Conservation (phyloP, 2,113 vertebrate species). For the Pygoscelis antarcticus region DNA sequence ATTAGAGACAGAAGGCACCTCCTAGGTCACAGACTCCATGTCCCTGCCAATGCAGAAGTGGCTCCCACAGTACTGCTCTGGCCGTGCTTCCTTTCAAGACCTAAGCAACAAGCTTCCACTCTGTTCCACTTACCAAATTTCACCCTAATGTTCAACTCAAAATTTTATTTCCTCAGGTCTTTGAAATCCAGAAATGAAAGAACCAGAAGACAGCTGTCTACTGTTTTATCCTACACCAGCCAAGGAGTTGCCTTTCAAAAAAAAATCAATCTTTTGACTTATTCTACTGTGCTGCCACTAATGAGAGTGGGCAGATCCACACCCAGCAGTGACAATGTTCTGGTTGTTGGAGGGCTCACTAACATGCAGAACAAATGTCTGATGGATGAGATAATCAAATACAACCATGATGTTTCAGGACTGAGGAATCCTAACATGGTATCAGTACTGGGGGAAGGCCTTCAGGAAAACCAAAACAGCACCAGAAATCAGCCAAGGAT, state of each 20-base stretch:
- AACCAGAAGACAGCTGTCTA: background rate
- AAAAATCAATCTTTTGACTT: background rate
- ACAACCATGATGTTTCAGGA: background rate
- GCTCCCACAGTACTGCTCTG: background rate
- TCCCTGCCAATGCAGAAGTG: background rate
- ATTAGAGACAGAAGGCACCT: background rate
- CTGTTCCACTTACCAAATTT: background rate
- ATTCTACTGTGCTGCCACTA: background rate
- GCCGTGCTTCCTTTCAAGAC: background rate
- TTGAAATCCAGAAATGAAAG: background rate
- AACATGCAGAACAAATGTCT: background rate
- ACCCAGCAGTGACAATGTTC: background rate
- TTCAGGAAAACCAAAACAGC: background rate
- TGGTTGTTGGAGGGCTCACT: background rate
- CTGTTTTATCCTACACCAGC: background rate
- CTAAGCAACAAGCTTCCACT: background rate
- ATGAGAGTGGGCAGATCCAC: background rate
- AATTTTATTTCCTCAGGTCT: background rate
- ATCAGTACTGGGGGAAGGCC: background rate
- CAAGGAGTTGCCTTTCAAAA: background rate
- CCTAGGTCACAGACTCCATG: background rate
- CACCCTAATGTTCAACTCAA: background rate
- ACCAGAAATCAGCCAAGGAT: background rate
- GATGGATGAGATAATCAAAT: background rate
- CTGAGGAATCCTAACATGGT: background rate